phyloP scores from a whole-genome alignment of 2,888 invertebrate species.

The Patella pellucida region DNA sequence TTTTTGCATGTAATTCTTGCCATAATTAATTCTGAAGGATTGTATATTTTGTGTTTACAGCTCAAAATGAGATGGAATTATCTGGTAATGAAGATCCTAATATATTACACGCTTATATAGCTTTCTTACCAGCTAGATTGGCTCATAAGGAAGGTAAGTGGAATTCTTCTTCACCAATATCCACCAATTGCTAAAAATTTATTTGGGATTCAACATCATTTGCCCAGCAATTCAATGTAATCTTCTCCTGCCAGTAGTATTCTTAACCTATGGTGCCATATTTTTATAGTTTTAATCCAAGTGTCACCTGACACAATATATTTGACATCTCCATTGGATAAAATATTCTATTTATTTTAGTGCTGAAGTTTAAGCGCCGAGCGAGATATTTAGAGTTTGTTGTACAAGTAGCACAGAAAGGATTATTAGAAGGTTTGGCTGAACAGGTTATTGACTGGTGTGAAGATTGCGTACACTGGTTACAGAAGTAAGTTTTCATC shows the following conservation, averaged over 20 bases:
- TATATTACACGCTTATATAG: slow-evolving; percentile 69
- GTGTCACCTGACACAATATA: too few relatives aligned
- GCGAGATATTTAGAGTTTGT: slow-evolving; percentile 68
- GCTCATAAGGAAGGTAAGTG: slow-evolving; percentile 68
- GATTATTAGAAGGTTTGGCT: slow-evolving; percentile 64
- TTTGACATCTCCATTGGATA: too few relatives aligned
- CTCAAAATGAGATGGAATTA: slow-evolving; percentile 67
- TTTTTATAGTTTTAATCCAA: neutral
- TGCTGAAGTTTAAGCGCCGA: slow-evolving; percentile 66
- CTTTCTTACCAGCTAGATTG: slow-evolving; percentile 65
- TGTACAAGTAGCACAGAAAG: slow-evolving; percentile 68
- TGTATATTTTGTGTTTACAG: slow-evolving; percentile 45
- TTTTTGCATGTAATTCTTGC: neutral
- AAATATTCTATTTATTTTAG: slow-evolving; percentile 39
- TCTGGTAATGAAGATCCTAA: slow-evolving; percentile 69
- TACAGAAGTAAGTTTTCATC: slow-evolving; percentile 52
- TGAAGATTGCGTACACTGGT: slow-evolving; percentile 63
- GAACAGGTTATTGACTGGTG: slow-evolving; percentile 65
- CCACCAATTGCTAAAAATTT: too few relatives aligned
- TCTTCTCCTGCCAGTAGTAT: neutral
- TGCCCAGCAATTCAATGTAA: too few relatives aligned
- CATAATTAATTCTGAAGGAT: neutral
- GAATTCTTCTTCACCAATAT: too few relatives aligned
- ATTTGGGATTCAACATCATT: too few relatives aligned
- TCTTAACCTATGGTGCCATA: neutral